phyloP scores from a whole-genome alignment of 2,797 vertebrate genomes.

The Tolypeutes matacus region DNA sequence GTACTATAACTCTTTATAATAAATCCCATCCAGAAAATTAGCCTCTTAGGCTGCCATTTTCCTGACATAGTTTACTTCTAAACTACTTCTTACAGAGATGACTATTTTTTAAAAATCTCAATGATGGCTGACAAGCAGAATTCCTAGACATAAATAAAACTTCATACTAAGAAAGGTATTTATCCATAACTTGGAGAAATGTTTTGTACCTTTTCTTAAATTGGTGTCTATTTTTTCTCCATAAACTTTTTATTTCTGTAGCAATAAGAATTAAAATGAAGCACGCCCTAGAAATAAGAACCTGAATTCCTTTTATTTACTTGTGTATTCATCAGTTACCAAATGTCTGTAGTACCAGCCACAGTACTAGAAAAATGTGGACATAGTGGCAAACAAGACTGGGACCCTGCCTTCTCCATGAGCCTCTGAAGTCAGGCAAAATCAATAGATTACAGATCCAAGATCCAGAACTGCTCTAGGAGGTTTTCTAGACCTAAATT shows the following conservation, averaged over 20 bases:
- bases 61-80: conserved; percentile 17
- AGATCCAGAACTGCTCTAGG: not conserved
- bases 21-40: conserved; percentile 13
- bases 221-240: not conserved
- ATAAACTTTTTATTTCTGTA: conserved; percentile 60
- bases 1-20: not conserved
- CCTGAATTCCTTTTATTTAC: not conserved
- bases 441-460: not conserved
- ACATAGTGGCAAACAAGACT: not conserved
- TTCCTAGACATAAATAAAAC: conserved; percentile 63
- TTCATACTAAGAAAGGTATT: conserved; percentile 53
- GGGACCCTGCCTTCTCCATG: not conserved
- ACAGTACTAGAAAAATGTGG: not conserved
- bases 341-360: not conserved
- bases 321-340: not conserved
- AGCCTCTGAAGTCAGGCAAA: not conserved
- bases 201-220: conserved; percentile 31
- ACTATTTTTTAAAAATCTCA: not conserved
- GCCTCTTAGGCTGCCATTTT: not conserved
- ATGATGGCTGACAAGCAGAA: conserved; percentile 62
- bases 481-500: not conserved
- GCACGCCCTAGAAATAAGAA: not conserved
- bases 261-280: conserved; percentile 58
- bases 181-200: conserved; percentile 53
- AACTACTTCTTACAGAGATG: conserved; percentile 49